A percentile compares a stretch with the other conserved stretches of the same genome.
Conservation (phyloP, 30 jellyfish, hydroid and myxozoan genomes). For the Aurelia sp. region DNA sequence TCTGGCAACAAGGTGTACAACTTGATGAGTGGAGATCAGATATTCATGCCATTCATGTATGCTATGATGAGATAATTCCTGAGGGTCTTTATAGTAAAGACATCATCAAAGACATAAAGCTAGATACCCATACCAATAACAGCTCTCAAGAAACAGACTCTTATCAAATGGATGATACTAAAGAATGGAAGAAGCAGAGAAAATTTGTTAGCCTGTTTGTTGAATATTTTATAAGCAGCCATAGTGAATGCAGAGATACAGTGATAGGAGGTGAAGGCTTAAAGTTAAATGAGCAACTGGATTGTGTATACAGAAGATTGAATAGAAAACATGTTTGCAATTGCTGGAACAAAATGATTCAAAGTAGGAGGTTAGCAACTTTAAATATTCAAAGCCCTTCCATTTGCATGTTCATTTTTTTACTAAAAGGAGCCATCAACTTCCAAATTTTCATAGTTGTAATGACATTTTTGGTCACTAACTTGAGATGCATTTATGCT, state of each 20-base stretch:
- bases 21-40: background rate
- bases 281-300: background rate
- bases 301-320: background rate
- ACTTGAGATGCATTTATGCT: too few species aligned
- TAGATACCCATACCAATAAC: too few species aligned
- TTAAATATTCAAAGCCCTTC: too few species aligned
- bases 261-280: background rate
- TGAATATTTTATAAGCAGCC: background rate
- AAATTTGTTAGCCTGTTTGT: background rate
- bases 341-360: background rate
- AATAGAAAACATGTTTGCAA: conserved; percentile 3
- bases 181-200: conserved; percentile 46
- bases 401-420: too few species aligned
- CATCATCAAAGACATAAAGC: background rate
- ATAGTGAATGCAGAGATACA: background rate
- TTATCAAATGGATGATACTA: background rate
- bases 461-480: too few species aligned
- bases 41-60: conserved; percentile 4
- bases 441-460: too few species aligned
- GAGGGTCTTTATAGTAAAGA: conserved; percentile 5
- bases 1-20: background rate
- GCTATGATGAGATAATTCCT: conserved; percentile 70
- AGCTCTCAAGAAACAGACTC: background rate
- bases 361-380: background rate
- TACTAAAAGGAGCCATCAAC: too few species aligned